phyloP scores from a whole-genome alignment of 2,797 vertebrate species.

The Pterois miles region DNA sequence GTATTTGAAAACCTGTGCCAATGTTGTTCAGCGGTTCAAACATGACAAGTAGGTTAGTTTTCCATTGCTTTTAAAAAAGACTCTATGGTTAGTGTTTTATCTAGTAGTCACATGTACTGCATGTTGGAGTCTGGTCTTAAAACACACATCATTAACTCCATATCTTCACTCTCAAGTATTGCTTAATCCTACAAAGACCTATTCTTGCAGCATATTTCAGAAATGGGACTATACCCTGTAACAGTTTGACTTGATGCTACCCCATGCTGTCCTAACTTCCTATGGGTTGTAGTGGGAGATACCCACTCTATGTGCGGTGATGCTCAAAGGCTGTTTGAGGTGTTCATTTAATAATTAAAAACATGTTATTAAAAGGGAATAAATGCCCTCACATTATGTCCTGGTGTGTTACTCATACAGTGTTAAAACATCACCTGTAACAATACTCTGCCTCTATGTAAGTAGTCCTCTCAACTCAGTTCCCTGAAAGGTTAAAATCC shows the following conservation, averaged over 20 bases:
- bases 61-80: slow-evolving; percentile 35
- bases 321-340: slow-evolving; percentile 52
- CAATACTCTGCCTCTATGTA: slow-evolving; percentile 54
- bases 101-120: slow-evolving; percentile 37
- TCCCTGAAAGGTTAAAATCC: slow-evolving; percentile 58
- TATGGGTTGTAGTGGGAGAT: slow-evolving; percentile 20
- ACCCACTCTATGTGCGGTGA: slow-evolving; percentile 41
- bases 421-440: slow-evolving; percentile 71
- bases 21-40: slow-evolving; percentile 44
- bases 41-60: slow-evolving; percentile 47
- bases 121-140: slow-evolving; percentile 21
- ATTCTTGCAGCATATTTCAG: slow-evolving; percentile 52
- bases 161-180: slow-evolving; percentile 47
- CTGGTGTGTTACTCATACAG: slow-evolving; percentile 65
- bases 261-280: slow-evolving; percentile 33
- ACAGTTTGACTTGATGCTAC: slow-evolving; percentile 25
- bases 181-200: slow-evolving; percentile 46
- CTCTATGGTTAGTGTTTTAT: slow-evolving; percentile 56
- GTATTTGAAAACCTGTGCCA: slow-evolving; percentile 39
- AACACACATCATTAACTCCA: slow-evolving; percentile 49
- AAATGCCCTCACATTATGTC: slow-evolving; percentile 48
- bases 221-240: slow-evolving; percentile 33
- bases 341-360: slow-evolving; percentile 50
- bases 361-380: slow-evolving; percentile 39
- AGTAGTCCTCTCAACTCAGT: slow-evolving; percentile 47